These are phyloP conservation scores for Palythoa grandiflora DNA, from an alignment of 92 coral and sea anemone species.

Conservation along the genomic window DNA sequence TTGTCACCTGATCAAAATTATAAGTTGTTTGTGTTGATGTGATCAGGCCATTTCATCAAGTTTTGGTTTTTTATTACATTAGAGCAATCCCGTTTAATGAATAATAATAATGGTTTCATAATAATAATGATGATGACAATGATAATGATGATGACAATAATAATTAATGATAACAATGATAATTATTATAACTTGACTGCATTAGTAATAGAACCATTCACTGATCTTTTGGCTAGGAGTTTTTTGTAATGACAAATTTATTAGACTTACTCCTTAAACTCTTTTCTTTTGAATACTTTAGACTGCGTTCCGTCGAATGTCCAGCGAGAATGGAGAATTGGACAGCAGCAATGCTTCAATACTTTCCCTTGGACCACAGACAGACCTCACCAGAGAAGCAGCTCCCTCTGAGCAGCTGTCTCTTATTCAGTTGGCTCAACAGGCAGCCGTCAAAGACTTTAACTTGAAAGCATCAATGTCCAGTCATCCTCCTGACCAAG, in stretches of 20 bases:
- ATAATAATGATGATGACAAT: no score
- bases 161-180: no score
- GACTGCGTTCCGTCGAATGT: constrained; percentile 24
- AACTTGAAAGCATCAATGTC: neutral
- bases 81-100: neutral
- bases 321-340: constrained; percentile 19
- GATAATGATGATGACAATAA: no score
- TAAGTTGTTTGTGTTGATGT: neutral
- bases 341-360: constrained; percentile 1
- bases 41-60: neutral
- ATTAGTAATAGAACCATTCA: no score
- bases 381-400: neutral
- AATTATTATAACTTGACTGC: neutral
- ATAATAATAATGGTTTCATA: no score
- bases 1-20: neutral
- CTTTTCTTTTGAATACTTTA: neutral
- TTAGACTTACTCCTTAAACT: neutral
- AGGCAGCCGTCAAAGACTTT: constrained; percentile 6
- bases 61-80: neutral
- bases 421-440: neutral
- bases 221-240: neutral
- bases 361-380: constrained; percentile 13
- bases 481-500: neutral
- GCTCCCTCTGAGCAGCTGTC: neutral
- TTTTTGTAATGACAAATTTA: neutral